Conservation (phyloP, 64 coral and sea anemone genomes). For the Exaiptasia diaphana region DNA sequence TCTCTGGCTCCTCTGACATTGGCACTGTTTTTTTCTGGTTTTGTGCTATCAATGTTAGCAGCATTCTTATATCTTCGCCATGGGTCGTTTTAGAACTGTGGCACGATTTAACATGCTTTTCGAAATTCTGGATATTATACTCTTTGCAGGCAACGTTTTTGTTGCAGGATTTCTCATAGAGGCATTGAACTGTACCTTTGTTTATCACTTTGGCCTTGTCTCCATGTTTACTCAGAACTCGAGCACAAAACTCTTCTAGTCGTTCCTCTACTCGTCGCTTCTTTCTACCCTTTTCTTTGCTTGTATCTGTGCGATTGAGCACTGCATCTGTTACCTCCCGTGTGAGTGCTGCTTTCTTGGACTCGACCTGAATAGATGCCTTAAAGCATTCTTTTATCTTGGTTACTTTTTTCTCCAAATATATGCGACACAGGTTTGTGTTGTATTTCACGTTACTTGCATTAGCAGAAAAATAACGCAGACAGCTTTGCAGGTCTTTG, state of each 20-base stretch:
- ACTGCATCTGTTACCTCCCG: slow-evolving; percentile 3
- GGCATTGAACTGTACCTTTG: not conserved
- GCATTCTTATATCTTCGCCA: slow-evolving; percentile 27
- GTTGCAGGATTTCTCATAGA: not conserved
- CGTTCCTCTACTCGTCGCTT: slow-evolving; percentile 18
- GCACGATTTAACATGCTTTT: not conserved
- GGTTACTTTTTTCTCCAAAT: not conserved
- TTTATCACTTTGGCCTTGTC: not conserved
- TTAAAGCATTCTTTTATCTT: not conserved
- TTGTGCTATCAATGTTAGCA: slow-evolving; percentile 7
- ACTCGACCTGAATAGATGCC: not conserved
- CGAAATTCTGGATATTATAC: slow-evolving; percentile 6
- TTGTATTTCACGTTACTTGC: not conserved
- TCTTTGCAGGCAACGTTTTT: not conserved
- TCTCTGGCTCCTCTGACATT: not conserved
- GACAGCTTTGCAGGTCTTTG: slow-evolving; percentile 49
- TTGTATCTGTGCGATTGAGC: not conserved
- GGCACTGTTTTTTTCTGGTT: not conserved
- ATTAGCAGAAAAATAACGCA: slow-evolving; percentile 55
- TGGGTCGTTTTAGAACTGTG: not conserved
- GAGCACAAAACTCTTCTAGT: slow-evolving; percentile 26
- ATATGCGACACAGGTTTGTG: not conserved
- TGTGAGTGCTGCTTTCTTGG: not conserved
- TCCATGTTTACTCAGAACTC: slow-evolving; percentile 7
- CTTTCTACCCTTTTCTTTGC: slow-evolving; percentile 16